These are phyloP conservation scores for Oopsacas minuta DNA, from an alignment of 37 sponge, comb jelly and placozoan genomes.

Conservation along the genomic window DNA sequence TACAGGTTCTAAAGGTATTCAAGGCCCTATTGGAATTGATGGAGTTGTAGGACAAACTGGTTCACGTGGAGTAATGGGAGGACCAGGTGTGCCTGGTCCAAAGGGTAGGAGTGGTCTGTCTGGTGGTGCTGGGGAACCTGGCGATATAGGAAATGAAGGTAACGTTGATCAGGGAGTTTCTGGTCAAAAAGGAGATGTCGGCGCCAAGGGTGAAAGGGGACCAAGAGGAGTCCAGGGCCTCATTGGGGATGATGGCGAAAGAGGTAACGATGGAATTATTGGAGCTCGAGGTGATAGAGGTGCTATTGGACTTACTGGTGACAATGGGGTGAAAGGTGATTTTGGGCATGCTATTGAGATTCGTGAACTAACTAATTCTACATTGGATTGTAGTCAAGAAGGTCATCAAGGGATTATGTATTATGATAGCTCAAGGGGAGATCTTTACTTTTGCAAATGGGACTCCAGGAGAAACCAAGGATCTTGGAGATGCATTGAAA, in stretches of 20 bases:
- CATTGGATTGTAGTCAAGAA: background rate
- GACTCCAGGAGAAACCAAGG: background rate
- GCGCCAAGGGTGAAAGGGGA: background rate
- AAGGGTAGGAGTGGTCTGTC: background rate
- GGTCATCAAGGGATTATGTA: background rate
- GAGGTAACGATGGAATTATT: background rate
- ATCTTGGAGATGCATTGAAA: background rate
- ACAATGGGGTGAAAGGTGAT: constrained; percentile 5
- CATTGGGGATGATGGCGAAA: background rate
- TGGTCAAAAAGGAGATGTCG: constrained; percentile 15
- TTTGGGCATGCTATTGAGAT: background rate
- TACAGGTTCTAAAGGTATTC: background rate
- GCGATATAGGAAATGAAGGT: background rate
- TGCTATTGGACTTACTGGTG: background rate
- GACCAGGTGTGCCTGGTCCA: background rate
- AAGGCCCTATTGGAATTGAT: background rate
- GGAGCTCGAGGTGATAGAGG: constrained; percentile 11
- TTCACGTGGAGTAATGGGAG: background rate
- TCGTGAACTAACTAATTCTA: background rate
- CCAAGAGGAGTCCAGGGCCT: background rate
- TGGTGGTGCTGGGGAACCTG: background rate
- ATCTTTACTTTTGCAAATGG: background rate
- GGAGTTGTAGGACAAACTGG: background rate
- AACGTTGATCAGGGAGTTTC: background rate
- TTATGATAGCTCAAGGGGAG: background rate